phyloP scores from a whole-genome alignment of 2,113 vertebrate genomes.

The Spheniscus mendiculus region DNA sequence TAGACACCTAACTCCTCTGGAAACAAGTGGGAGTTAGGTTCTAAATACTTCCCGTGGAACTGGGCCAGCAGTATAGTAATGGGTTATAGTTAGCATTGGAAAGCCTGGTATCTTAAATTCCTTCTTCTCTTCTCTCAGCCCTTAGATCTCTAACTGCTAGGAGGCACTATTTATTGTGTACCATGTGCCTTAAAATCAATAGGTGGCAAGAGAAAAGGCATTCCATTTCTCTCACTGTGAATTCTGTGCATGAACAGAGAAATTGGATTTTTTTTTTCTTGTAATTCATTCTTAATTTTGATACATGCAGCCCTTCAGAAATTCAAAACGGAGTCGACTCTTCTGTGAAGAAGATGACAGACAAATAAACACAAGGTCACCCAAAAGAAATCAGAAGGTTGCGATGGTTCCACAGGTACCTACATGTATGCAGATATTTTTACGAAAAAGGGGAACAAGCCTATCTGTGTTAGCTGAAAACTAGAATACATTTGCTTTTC shows the following conservation, averaged over 20 bases:
- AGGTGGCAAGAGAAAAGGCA: background rate
- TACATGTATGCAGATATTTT: constrained; percentile 18
- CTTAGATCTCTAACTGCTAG: background rate
- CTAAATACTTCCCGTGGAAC: constrained; percentile 13
- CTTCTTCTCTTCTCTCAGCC: background rate
- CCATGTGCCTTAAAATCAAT: background rate
- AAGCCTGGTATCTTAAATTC: constrained; percentile 7
- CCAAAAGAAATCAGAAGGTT: constrained; percentile 92
- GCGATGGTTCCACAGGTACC: constrained; percentile 89
- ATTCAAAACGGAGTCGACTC: constrained; percentile 93
- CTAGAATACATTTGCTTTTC: background rate
- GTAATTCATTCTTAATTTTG: constrained; percentile 54
- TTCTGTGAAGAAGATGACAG: constrained; percentile 92
- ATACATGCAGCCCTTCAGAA: constrained; percentile 86
- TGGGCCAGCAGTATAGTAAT: constrained; percentile 25
- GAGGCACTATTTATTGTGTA: background rate
- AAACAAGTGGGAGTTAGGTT: constrained; percentile 28
- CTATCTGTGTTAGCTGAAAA: background rate
- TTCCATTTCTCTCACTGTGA: background rate
- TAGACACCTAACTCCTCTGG: constrained; percentile 42
- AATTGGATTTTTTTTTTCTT: background rate
- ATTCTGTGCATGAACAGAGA: constrained; percentile 21
- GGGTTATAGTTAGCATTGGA: constrained; percentile 37
- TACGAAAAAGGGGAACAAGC: background rate
- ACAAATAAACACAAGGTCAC: constrained; percentile 87